Evolutionary conservation across 2,113 vertebrate genomes (phyloP).

Genomic region (Ornithorhynchus anatinus): DNA sequence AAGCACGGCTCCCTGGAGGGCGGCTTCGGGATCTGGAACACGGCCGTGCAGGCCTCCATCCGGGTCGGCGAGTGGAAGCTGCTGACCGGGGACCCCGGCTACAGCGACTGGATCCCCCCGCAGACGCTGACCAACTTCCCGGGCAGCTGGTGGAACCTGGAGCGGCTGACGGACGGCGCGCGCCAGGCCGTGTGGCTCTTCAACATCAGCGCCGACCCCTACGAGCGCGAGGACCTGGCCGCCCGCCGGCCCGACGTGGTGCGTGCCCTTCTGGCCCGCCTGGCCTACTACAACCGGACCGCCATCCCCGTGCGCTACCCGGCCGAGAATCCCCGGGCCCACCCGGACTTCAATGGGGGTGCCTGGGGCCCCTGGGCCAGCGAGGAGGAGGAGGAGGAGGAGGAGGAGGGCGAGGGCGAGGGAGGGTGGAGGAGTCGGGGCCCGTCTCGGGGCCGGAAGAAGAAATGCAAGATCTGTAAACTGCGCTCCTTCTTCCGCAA

Average conservation of each 20-base stretch:
- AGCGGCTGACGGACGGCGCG: slow-evolving; percentile 76
- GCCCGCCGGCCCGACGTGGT: slow-evolving; percentile 87
- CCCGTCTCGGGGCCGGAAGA: slow-evolving; percentile 76
- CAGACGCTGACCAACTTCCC: slow-evolving; percentile 90
- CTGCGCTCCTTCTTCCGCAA: slow-evolving; percentile 89
- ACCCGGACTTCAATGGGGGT: slow-evolving; percentile 89
- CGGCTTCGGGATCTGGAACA: slow-evolving; percentile 92
- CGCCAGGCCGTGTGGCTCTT: slow-evolving; percentile 93
- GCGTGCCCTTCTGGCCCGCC: slow-evolving; percentile 80
- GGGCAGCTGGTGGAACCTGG: slow-evolving; percentile 91
- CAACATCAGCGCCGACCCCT: slow-evolving; percentile 92
- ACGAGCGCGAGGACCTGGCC: slow-evolving; percentile 86
- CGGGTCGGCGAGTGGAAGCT: slow-evolving; percentile 94
- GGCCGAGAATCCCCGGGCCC: slow-evolving; percentile 88
- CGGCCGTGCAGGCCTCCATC: slow-evolving; percentile 90
- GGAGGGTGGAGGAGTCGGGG: slow-evolving; percentile 45
- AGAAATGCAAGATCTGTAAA: slow-evolving; percentile 86
- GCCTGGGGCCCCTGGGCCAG: slow-evolving; percentile 95
- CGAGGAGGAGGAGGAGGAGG: slow-evolving; percentile 82
- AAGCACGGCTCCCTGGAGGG: slow-evolving; percentile 84
- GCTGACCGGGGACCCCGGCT: slow-evolving; percentile 92
- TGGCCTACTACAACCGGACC: slow-evolving; percentile 88
- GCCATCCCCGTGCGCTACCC: slow-evolving; percentile 94
- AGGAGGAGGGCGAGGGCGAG: slow-evolving; percentile 71
- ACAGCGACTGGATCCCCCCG: slow-evolving; percentile 93